These are phyloP conservation scores for Lophochroa leadbeateri DNA, from an alignment of 2,113 vertebrate species.

Conservation along the genomic window DNA sequence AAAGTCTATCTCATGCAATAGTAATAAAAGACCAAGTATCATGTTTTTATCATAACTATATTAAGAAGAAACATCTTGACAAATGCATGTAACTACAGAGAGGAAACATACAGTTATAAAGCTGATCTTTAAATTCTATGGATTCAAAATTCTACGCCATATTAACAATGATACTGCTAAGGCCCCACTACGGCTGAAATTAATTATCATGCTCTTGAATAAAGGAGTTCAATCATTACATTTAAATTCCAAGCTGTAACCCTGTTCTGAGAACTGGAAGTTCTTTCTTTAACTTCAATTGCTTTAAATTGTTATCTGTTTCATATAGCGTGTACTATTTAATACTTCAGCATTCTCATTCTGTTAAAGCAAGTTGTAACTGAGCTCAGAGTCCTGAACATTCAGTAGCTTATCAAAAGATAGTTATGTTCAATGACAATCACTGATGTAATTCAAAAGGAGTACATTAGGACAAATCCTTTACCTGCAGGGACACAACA, in stretches of 20 bases:
- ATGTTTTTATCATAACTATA: neutral
- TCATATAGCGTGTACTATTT: neutral
- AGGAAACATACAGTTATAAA: neutral
- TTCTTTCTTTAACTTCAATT: neutral
- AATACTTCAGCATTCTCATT: neutral
- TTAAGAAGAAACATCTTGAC: neutral
- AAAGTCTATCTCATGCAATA: neutral
- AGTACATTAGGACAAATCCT: neutral
- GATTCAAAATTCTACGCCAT: neutral
- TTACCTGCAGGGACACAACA: neutral
- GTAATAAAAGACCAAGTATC: neutral
- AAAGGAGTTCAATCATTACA: neutral
- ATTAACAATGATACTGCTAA: neutral
- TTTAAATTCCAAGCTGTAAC: neutral
- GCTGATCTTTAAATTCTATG: neutral
- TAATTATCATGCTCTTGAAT: neutral
- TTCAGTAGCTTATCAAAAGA: neutral
- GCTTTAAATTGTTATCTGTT: neutral
- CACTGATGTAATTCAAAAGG: neutral
- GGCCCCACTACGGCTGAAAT: neutral
- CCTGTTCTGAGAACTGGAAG: neutral
- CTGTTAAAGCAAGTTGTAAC: neutral
- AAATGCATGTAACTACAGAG: neutral
- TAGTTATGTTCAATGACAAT: neutral
- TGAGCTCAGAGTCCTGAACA: neutral